Evolutionary conservation across 1,140 invertebrate genomes (phyloP).

Genomic region (Danaus plexippus): DNA sequence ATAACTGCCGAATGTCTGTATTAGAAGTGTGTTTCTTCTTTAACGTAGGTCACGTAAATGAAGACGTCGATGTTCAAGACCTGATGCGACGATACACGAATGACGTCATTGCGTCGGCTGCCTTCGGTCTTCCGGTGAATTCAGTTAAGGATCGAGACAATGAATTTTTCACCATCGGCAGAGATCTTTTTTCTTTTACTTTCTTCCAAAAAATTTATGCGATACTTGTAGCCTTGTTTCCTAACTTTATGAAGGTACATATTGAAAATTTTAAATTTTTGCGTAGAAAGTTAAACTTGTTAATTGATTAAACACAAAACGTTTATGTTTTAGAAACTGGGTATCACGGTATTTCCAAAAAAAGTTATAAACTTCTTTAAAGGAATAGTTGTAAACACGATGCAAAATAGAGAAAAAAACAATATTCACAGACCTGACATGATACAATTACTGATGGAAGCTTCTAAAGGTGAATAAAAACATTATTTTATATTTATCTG

Average conservation of each 20-base stretch:
- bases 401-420: too few relatives aligned
- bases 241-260: constrained; percentile 27
- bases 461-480: constrained; percentile 34
- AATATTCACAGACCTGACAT: too few relatives aligned
- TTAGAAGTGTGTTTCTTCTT: too few relatives aligned
- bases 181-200: constrained; percentile 35
- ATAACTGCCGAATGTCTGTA: too few relatives aligned
- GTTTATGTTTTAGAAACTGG: constrained; percentile 23
- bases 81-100: too few relatives aligned
- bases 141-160: constrained; percentile 71
- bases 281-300: too few relatives aligned
- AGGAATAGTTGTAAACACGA: too few relatives aligned
- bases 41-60: too few relatives aligned
- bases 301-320: too few relatives aligned
- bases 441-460: too few relatives aligned
- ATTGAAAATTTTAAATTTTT: not conserved
- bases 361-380: constrained; percentile 40
- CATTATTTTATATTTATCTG: not conserved
- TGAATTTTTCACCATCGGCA: constrained; percentile 69
- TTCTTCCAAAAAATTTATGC: constrained; percentile 23
- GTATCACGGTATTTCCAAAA: constrained; percentile 26
- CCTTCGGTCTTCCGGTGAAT: constrained; percentile 73
- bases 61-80: too few relatives aligned
- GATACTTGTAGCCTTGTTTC: constrained; percentile 23
- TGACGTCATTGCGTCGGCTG: too few relatives aligned